A percentile compares a stretch with the other conserved stretches of the same genome.
Conservation (phyloP, 2,113 vertebrate genomes). For the Proteles cristata region DNA sequence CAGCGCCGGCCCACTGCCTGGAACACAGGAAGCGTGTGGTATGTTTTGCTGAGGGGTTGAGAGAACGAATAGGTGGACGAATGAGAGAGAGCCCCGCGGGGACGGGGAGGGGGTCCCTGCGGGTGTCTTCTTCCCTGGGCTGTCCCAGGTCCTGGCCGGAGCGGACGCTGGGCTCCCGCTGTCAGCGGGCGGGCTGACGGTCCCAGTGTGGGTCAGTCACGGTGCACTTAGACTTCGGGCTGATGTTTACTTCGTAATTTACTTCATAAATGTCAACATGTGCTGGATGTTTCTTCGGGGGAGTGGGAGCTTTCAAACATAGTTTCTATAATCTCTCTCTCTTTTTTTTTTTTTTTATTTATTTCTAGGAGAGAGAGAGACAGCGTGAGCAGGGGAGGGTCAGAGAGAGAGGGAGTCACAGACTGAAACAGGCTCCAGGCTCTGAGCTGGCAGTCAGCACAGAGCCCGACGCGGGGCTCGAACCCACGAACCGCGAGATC, state of each 20-base stretch:
- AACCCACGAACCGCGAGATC: too few relatives aligned
- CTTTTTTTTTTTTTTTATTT: too few relatives aligned
- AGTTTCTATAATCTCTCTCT: background rate
- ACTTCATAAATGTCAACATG: background rate
- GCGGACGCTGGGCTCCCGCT: background rate
- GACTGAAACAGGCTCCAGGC: too few relatives aligned
- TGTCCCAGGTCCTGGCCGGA: background rate
- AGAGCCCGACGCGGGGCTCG: too few relatives aligned
- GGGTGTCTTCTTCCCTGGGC: background rate
- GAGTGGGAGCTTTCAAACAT: background rate
- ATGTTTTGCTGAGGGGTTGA: background rate
- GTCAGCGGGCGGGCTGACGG: background rate
- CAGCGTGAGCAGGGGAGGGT: too few relatives aligned
- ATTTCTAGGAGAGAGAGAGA: too few relatives aligned
- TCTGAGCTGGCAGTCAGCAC: too few relatives aligned
- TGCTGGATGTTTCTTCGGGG: background rate
- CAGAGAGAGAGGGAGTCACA: too few relatives aligned
- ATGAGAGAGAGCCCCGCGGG: background rate
- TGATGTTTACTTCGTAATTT: conserved; percentile 55
- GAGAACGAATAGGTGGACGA: too few relatives aligned
- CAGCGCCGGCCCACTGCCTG: background rate
- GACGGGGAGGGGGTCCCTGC: background rate
- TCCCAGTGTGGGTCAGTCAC: background rate
- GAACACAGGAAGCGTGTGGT: background rate
- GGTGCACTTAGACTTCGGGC: background rate